Evolutionary conservation across 2,113 vertebrate genomes (phyloP), one percentile per base, ranked within the genome.

Genomic region (Anarhynchus alexandrinus): DNA sequence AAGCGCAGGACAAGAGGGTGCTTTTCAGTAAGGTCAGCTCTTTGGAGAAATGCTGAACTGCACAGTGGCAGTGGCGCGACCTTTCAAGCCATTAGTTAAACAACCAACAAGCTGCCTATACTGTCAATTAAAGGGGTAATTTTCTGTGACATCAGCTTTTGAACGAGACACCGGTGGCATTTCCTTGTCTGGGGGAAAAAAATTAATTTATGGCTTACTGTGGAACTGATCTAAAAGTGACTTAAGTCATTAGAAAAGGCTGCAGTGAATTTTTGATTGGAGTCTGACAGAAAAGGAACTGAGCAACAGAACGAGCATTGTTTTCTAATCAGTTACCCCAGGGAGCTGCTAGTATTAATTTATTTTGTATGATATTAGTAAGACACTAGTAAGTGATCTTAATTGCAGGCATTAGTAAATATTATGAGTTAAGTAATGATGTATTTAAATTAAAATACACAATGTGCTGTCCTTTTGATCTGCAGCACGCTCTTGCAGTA

Each of bases 11-110:
- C 8, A 0, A 10, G 88, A 59, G 23, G 38, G 9, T 58, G 71
- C n/a, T 92, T 85, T 88, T 94, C 65, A 40, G 22, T 15, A 3
- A 19, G 34, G 42, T 92, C 96, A 95, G 85, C 86, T 92, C 69
- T 85, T 45, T 18, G n/a, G 74, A 74, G 66, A 85, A 90, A 10
- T 42, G 71, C 91, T 90, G 88, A 90, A 18, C 45, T 8, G 38
- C 78, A 51, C 34, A 20, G 38, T 0, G 49, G 80, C 83, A 9
- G 4, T 1, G 16, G 16, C 2, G 2, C 9, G 49, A 88, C 88
- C 79, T 86, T 71, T 36, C 8, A 5, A 92, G 52, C 30, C 79
- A 13, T 3, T n/a, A n/a, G n/a, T 10, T 1, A 6, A 82, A 38
- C 7, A 17, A 2, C 11, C 21, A 78, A 11, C 0, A 9, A 52